Conservation (phyloP, 1,140 invertebrate genomes). For the Camponotus floridanus region DNA sequence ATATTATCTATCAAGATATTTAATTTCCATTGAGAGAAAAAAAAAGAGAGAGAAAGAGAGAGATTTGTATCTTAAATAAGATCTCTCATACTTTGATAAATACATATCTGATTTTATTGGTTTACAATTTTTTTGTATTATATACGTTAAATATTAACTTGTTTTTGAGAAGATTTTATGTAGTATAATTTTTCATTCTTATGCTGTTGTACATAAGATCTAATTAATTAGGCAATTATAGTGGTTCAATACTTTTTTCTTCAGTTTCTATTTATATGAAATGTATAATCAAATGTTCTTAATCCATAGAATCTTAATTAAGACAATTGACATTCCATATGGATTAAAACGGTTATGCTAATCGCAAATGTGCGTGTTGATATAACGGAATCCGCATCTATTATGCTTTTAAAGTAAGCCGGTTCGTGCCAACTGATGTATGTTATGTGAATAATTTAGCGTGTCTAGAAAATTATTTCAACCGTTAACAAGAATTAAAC, state of each 20-base stretch:
- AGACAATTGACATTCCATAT: conserved; percentile 2
- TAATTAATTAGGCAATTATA: background rate
- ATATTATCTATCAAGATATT: background rate
- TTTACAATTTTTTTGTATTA: background rate
- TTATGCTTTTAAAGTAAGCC: background rate
- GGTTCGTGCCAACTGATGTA: background rate
- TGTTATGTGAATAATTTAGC: background rate
- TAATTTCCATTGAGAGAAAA: background rate
- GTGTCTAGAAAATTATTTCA: background rate
- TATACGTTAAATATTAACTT: background rate
- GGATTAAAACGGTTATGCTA: conserved; percentile 2
- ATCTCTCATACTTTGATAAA: background rate
- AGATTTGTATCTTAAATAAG: background rate
- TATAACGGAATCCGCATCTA: conserved; percentile 17
- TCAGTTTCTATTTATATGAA: background rate
- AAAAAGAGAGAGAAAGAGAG: too few species aligned
- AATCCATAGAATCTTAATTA: background rate
- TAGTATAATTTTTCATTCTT: background rate
- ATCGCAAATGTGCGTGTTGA: background rate
- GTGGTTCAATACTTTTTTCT: background rate
- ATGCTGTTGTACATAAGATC: background rate
- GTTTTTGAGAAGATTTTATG: background rate
- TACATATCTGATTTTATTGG: background rate
- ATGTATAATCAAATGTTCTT: background rate
- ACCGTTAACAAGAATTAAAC: background rate